Evolutionary conservation across 2,797 vertebrate species (phyloP), one percentile per base, ranked within the genome.

Genomic region (Dromococcyx pavoninus): DNA sequence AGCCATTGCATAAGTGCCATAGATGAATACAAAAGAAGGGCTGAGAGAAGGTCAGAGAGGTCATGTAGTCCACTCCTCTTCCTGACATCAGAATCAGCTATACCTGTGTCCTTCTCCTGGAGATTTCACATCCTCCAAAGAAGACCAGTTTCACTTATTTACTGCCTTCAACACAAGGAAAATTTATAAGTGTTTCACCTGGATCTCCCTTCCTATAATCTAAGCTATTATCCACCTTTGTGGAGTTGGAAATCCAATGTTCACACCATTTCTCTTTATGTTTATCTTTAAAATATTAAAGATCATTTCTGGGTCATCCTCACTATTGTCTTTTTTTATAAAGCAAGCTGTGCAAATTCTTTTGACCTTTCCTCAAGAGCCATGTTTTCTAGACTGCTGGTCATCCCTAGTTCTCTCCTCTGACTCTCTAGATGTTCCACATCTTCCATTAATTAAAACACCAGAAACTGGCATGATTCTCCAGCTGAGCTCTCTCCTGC

Each of bases 401-500:
- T 77, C 76, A 88, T 37, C 28, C 28, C 50, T 13, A 27, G 0
- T 54, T 84, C 39, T 86, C 25, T 90, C 17, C 53, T 77, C 32
- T 67, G 60, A 48, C 25, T 76, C 48, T 87, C 25, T 81, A 92
- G 71, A 64, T 87, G 72, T 76, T 89, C 44, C 61, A 71, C 53
- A 80, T 71, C 33, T 48, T 78, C 6, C 13, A 13, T 73, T 48
- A 75, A 91, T 37, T 86, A 84, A 89, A 86, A 35, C 35, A 81
- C 35, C 48, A 91, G 64, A 78, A 94, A 82, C 23, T 60, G 67
- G 39, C 48, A 39, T 30, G 46, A 33, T 78, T 24, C 51, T 72
- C 30, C 54, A 91, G 39, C 54, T 83, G 86, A 77, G 61, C 71
- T 28, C 48, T 89, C 81, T 93, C 27, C 75, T 93, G 75, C 35